Evolutionary conservation across 2,888 invertebrate species (phyloP).

Genomic region (Neuroscelio doddi): DNA sequence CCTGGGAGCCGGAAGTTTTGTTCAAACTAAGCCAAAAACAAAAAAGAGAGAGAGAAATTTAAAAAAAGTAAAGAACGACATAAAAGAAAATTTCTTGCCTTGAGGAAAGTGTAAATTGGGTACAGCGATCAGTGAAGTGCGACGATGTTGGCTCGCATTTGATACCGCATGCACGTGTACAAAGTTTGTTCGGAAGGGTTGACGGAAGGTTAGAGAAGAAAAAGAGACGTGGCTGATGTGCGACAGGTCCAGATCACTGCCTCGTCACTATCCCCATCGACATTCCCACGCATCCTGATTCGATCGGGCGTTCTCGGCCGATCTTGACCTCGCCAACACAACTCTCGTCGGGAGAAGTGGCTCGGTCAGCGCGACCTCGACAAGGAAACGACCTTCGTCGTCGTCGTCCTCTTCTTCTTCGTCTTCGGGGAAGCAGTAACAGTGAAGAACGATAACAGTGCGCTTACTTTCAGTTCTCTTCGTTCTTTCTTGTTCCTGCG

Average conservation of each 20-base stretch:
- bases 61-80: no score
- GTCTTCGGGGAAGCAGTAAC: not conserved
- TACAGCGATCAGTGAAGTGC: no score
- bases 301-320: not conserved
- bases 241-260: not conserved
- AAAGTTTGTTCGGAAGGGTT: no score
- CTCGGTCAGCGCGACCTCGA: constrained; percentile 28
- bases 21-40: no score
- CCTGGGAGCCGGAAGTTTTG: no score
- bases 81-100: no score
- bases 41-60: no score
- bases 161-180: no score
- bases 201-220: not conserved
- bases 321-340: constrained; percentile 45
- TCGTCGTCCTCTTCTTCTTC: constrained; percentile 11
- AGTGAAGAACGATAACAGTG: constrained; percentile 4
- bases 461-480: no score
- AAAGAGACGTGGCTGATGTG: not conserved
- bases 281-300: constrained; percentile 12
- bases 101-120: no score
- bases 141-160: no score
- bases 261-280: constrained; percentile 17
- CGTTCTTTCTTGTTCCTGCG: not conserved
- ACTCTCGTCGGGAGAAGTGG: constrained; percentile 1
- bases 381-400: constrained; percentile 39